A percentile compares a stretch with the other conserved stretches of the same genome.
Conservation (phyloP, 2,113 vertebrate genomes). For the Chroicocephalus ridibundus region DNA sequence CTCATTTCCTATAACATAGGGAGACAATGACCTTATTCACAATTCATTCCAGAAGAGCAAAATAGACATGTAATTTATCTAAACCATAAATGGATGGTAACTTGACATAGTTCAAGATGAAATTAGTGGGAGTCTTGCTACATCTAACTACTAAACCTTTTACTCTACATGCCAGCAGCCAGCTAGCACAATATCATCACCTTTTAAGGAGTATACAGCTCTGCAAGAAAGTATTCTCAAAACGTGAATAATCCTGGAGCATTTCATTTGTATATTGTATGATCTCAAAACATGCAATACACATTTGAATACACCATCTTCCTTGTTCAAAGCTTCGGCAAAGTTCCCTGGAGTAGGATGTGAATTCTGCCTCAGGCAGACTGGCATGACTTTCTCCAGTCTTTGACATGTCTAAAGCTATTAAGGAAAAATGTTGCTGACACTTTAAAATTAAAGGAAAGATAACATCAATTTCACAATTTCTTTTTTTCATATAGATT, state of each 20-base stretch:
- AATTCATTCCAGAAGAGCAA: slow-evolving; percentile 72
- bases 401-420: slow-evolving; percentile 20
- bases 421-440: slow-evolving; percentile 11
- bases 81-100: slow-evolving; percentile 73
- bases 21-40: slow-evolving; percentile 77
- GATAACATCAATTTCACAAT: slow-evolving; percentile 16
- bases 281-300: background rate
- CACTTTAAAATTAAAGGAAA: slow-evolving; percentile 20
- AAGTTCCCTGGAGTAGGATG: slow-evolving; percentile 26
- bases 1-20: slow-evolving; percentile 61
- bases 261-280: background rate
- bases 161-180: background rate
- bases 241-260: background rate
- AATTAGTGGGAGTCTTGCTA: slow-evolving; percentile 37
- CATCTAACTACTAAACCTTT: slow-evolving; percentile 24
- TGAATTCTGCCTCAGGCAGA: slow-evolving; percentile 25
- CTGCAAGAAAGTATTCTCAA: background rate
- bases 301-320: slow-evolving; percentile 19
- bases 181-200: background rate
- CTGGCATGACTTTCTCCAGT: slow-evolving; percentile 19
- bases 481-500: background rate
- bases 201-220: background rate
- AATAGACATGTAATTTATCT: slow-evolving; percentile 77
- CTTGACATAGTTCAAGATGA: slow-evolving; percentile 47
- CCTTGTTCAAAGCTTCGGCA: background rate